Evolutionary conservation across 2,888 invertebrate genomes (phyloP).

Genomic region (Theodoxus fluviatilis): DNA sequence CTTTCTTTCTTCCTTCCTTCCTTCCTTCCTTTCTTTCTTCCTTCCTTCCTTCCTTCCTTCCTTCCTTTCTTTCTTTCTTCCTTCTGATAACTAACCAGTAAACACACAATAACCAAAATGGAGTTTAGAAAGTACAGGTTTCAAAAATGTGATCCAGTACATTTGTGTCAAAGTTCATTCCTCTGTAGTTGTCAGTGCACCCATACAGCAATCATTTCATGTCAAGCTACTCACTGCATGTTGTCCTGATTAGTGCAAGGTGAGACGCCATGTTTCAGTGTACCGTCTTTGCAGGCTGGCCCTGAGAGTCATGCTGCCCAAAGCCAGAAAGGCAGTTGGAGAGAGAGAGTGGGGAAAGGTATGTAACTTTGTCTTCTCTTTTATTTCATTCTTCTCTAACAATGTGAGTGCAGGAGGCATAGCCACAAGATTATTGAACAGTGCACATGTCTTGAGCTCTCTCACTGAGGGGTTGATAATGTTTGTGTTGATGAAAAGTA

Average conservation of each 20-base stretch:
- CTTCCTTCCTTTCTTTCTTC: constrained; percentile 4
- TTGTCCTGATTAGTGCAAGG: too few species aligned
- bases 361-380: too few species aligned
- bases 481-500: not conserved
- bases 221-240: too few species aligned
- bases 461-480: not conserved
- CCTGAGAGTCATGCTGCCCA: constrained; percentile 72
- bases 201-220: too few species aligned
- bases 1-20: not conserved
- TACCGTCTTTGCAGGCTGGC: constrained; percentile 67
- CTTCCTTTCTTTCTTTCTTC: not conserved
- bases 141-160: too few species aligned
- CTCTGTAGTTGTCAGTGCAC: too few species aligned
- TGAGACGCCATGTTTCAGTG: too few species aligned
- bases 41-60: constrained; percentile 8
- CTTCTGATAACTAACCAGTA: not conserved
- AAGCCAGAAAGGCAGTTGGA: constrained; percentile 72
- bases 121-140: too few species aligned
- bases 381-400: not conserved
- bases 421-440: not conserved
- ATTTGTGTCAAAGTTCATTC: too few species aligned
- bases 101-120: not conserved
- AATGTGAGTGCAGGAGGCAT: too few species aligned
- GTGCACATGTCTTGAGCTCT: not conserved
- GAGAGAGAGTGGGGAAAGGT: constrained; percentile 75